Base-by-base conservation (phyloP, 2,888 invertebrate genomes). In the Elmis aenea region DNA sequence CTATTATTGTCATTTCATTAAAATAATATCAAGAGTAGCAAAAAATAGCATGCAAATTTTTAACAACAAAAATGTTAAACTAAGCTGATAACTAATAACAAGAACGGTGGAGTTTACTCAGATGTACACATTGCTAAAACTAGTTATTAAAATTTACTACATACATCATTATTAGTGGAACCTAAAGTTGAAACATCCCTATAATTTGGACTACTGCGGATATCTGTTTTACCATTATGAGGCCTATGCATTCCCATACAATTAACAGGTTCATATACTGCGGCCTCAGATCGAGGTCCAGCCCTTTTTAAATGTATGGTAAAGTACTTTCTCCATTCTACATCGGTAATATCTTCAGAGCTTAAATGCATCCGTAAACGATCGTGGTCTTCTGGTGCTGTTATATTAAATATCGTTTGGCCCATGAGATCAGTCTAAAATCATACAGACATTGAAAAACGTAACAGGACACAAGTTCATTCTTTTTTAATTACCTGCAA, bases 351-450 rank as follows among this genome's bases (percentile, higher is more conserved):
- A 55, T 59, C 62, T 25, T 70, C 69, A 0, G 68, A 64, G 13
- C 54, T 66, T 16, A 89, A 68, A 51, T 82, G 81, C 29, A 77
- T 74, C 29, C 75, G 74, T 32, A 93, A 69, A 52, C 79, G 77
- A 26, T 81, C 81, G 52, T 85, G 85, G 66, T 95, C 83, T 58
- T 83, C 77, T n/a, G 79, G 73, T 66, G 87, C 85, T 23, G 88
- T 77, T 66, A 89, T 85, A 57, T 84, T 81, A 70, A 83, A 83
- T 64, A 94, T 65, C 53, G 81, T 86, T 67, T 84, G 82, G 9
- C 85, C 86, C 62, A 91, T 76, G 50, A 92, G 72, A 63, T 93
- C 91, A 55, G 85, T 79, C 83, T 91, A 75, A 12, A 73, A 71
- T 16, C 25, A 27, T 26, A 20, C 9, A 25, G 9, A 3, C 2